phyloP scores from a whole-genome alignment of 53 echinoderm and acorn worm species.

The Paelopatides confundens region DNA sequence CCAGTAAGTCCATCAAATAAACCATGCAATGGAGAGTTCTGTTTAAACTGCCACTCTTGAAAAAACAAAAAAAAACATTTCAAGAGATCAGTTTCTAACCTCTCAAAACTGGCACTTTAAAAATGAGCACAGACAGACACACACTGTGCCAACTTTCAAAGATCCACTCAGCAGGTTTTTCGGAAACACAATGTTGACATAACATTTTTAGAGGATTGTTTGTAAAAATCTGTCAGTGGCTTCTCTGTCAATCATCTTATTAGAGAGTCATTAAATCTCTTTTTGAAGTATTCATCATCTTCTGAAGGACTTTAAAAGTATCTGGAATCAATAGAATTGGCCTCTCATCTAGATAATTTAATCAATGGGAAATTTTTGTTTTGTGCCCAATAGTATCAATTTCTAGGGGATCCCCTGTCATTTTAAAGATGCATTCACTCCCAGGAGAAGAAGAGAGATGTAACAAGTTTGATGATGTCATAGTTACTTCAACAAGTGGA shows the following conservation, averaged over 20 bases:
- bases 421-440: neutral
- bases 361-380: constrained; percentile 11
- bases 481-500: constrained; percentile 40
- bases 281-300: constrained; percentile 28
- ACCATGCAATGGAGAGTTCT: neutral
- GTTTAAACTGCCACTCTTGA: neutral
- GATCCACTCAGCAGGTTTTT: neutral
- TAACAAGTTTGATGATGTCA: constrained; percentile 2
- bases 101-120: neutral
- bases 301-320: constrained; percentile 9
- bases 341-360: constrained; percentile 37
- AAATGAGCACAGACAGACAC: too few relatives aligned
- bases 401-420: constrained; percentile 1
- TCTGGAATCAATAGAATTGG: constrained; percentile 28
- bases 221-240: neutral
- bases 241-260: neutral
- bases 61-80: neutral
- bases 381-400: neutral
- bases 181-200: neutral
- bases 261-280: neutral
- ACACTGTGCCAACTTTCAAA: too few relatives aligned
- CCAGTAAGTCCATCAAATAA: neutral
- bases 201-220: neutral
- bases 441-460: neutral
- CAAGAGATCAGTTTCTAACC: neutral